Evolutionary conservation across 2,113 vertebrate genomes (phyloP).

Genomic region (Chitala chitala): DNA sequence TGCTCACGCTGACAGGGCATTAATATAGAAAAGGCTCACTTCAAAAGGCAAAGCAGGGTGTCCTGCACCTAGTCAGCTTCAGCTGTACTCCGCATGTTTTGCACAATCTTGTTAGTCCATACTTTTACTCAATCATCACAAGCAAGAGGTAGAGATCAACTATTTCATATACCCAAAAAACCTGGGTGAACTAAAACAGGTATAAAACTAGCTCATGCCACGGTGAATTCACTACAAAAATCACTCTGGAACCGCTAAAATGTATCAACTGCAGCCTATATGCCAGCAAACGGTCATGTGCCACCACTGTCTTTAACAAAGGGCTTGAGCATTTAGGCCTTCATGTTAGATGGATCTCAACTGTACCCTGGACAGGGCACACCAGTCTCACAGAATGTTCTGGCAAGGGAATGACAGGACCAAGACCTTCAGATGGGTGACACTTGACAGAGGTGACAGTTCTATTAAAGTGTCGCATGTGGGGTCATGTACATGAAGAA

Average conservation of each 20-base stretch:
- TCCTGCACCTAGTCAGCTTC: neutral
- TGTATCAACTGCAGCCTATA: too few species aligned
- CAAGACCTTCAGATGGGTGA: neutral
- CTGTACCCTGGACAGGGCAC: too few species aligned
- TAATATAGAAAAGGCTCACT: neutral
- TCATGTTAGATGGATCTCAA: too few species aligned
- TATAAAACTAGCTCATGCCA: neutral
- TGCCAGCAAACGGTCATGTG: too few species aligned
- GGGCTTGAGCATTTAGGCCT: too few species aligned
- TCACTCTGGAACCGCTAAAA: too few species aligned
- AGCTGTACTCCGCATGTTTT: neutral
- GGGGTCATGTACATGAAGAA: neutral
- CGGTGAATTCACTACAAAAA: neutral
- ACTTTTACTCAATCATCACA: neutral
- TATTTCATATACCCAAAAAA: neutral
- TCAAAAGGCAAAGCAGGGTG: neutral
- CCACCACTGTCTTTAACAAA: too few species aligned
- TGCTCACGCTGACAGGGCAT: too few species aligned
- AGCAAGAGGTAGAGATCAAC: neutral
- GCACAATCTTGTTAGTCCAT: neutral
- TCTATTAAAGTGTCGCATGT: neutral
- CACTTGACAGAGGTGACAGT: neutral
- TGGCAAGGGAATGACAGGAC: neutral
- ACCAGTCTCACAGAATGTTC: neutral
- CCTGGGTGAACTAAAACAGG: neutral